These are phyloP conservation scores for Drosophila kambysellisi DNA, from an alignment of 2,888 invertebrate genomes.

Conservation along the genomic window DNA sequence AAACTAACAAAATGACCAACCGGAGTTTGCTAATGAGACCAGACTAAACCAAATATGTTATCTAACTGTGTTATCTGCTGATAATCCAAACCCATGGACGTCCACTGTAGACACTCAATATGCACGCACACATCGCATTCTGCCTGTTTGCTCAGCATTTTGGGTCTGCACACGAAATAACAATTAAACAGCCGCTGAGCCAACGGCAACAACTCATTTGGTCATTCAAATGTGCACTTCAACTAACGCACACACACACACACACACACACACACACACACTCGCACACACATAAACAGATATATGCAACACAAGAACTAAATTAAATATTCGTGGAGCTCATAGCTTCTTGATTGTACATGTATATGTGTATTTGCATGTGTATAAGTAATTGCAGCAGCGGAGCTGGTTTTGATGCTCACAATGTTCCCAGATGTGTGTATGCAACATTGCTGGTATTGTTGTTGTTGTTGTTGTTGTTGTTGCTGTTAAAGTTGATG, in stretches of 20 bases:
- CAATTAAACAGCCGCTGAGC: conserved; percentile 64
- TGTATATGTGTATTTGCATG: no score
- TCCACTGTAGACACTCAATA: conserved; percentile 36
- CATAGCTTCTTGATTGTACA: conserved; percentile 37
- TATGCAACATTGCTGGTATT: background rate
- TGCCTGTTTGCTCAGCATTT: conserved; percentile 61
- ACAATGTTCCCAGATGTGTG: background rate
- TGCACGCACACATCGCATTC: conserved; percentile 26
- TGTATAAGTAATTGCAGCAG: conserved; percentile 15
- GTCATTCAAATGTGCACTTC: conserved; percentile 47
- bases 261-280: background rate
- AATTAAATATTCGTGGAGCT: conserved; percentile 46
- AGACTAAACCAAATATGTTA: background rate
- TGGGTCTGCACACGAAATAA: conserved; percentile 64
- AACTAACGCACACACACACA: conserved; percentile 6
- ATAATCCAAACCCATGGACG: background rate
- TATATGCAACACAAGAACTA: conserved; percentile 10
- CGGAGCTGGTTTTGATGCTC: conserved; percentile 9
- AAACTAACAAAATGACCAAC: background rate
- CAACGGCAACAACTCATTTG: conserved; percentile 46
- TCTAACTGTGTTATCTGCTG: background rate
- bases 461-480: background rate
- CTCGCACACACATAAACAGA: background rate
- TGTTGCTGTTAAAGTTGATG: background rate
- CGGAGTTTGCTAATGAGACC: background rate